These are phyloP conservation scores for Anthopleura xanthogrammica DNA, from an alignment of 92 coral and sea anemone genomes.

Conservation along the genomic window DNA sequence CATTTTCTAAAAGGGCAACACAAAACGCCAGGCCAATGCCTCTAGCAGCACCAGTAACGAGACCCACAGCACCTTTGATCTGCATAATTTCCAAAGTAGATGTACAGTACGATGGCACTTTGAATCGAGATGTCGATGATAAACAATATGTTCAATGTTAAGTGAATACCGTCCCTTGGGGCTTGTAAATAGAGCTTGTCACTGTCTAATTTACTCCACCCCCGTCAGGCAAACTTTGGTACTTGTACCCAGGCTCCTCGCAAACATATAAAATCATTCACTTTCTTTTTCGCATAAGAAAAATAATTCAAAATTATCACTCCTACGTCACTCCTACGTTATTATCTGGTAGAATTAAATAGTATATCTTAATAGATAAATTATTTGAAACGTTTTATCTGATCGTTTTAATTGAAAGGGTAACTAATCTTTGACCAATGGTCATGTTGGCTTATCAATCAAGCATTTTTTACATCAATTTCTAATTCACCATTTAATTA, in stretches of 20 bases:
- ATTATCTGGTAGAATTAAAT: neutral
- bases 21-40: conserved; percentile 61
- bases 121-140: neutral
- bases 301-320: neutral
- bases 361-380: neutral
- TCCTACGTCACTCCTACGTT: neutral
- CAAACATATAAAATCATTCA: neutral
- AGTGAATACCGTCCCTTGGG: neutral
- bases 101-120: neutral
- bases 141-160: neutral
- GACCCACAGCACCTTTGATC: conserved; percentile 45
- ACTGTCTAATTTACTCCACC: neutral
- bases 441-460: neutral
- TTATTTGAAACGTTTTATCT: neutral
- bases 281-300: neutral
- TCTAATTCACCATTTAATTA: neutral
- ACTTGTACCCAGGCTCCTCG: conserved; percentile 1
- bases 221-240: neutral
- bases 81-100: conserved; percentile 20
- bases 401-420: neutral
- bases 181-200: neutral
- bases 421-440: neutral
- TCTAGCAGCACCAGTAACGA: conserved; percentile 65
- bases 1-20: conserved; percentile 46
- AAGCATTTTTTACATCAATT: neutral